Evolutionary conservation across 2,888 invertebrate species (phyloP).

Genomic region (Dinocampus coccinellae): DNA sequence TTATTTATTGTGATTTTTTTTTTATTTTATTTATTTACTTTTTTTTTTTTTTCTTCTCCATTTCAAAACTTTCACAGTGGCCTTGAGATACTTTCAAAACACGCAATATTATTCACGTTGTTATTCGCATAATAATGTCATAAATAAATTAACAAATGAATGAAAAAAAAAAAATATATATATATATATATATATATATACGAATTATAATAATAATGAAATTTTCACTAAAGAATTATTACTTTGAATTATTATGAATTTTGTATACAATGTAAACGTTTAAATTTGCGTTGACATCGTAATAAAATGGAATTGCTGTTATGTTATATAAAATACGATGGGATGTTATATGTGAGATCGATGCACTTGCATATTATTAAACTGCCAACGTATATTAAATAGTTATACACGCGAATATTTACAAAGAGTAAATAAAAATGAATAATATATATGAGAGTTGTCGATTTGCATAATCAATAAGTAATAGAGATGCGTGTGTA

Average conservation of each 20-base stretch:
- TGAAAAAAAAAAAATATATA: too few species aligned
- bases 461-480: background rate
- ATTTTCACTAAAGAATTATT: background rate
- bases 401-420: too few species aligned
- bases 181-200: too few species aligned
- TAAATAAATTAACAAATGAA: background rate
- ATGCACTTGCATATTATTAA: background rate
- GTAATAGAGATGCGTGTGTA: background rate
- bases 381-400: background rate
- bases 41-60: too few species aligned
- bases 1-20: background rate
- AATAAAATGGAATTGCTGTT: background rate
- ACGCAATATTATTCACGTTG: slow-evolving; percentile 3
- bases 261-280: background rate
- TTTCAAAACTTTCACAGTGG: slow-evolving; percentile 12
- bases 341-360: background rate
- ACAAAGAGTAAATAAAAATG: background rate
- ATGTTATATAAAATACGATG: too few species aligned
- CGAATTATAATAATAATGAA: background rate
- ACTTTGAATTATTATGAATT: background rate
- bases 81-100: slow-evolving; percentile 28
- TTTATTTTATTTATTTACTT: too few species aligned
- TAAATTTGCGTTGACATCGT: background rate
- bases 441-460: background rate
- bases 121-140: background rate